Base-by-base conservation (phyloP, 2,888 invertebrate species). In the Hyposoter didymator region DNA sequence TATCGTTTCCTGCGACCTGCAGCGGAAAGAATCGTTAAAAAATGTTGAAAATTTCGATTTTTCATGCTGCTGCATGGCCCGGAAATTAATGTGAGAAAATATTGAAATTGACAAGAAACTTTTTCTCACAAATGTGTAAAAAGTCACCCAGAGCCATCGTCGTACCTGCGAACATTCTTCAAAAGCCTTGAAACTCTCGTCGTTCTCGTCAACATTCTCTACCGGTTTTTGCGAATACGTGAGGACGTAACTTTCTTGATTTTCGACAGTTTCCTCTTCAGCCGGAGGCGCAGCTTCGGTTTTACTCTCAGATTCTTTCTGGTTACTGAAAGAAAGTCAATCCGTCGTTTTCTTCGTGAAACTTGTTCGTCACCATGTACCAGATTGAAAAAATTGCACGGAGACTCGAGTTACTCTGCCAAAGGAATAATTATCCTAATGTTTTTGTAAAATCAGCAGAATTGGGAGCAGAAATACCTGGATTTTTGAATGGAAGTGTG, bases 181-280 rank as follows among this genome's bases (percentile, higher is more conserved):
- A 85, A 92, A 93, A 73, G 90, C 88, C 70, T 89, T 90, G 73
- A 82, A 82, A 70, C 83, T 80, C 35, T 82, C 78, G 62, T 89
- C 85, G 10, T 87, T 86, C 43, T 78, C 67, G 84, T 80, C 74
- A 17, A n/a, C 5, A 72, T 81, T 84, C 70, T 86, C 87, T 32
- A 79, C 73, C 22, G 89, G 86, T 69, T 92, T 88, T 92, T 97
- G 97, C 0, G 96, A 95, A 94, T 97, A 95, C 62, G 97, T 97
- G 70, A 97, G 94, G 83, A 97, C 92, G 90, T 97, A 97, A 90
- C 96, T 96, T 69, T 96, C 96, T 90, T 95, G 95, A 88, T 95
- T 95, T 49, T 93, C 87, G 70, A 95, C 95, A 43, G 95, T 95
- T 7, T 85, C 86, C 82, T 92, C 91, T n/a, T 90, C 89, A 82